phyloP scores from a whole-genome alignment of 2,888 invertebrate genomes.

The Gerosis bhagava region DNA sequence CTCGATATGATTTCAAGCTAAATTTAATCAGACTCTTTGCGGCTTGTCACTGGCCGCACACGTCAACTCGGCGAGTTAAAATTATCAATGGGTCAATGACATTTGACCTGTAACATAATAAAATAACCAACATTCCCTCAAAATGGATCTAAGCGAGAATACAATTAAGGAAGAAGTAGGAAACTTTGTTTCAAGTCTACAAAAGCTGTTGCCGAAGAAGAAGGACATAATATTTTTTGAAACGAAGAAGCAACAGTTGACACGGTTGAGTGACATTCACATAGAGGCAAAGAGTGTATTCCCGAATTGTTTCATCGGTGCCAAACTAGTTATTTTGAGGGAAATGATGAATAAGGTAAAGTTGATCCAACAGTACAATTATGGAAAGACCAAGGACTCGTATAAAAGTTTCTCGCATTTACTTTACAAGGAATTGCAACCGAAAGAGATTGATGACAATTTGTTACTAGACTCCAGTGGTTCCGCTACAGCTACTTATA shows the following conservation, averaged over 20 bases:
- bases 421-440: conserved; percentile 65
- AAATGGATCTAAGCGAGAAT: conserved; percentile 71
- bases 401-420: conserved; percentile 60
- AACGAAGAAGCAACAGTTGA: conserved; percentile 47
- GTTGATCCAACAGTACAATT: conserved; percentile 68
- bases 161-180: conserved; percentile 65
- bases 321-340: conserved; percentile 58
- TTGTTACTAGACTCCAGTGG: conserved; percentile 62
- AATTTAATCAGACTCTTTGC: conserved; percentile 55
- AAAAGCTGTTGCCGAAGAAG: conserved; percentile 65
- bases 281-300: conserved; percentile 68
- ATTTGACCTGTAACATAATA: conserved; percentile 56
- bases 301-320: conserved; percentile 69
- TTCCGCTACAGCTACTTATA: conserved; percentile 67
- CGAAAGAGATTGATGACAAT: conserved; percentile 54
- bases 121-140: conserved; percentile 37
- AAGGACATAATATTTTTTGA: conserved; percentile 56
- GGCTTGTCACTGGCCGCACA: conserved; percentile 59
- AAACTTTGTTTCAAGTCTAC: conserved; percentile 59
- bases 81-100: conserved; percentile 73
- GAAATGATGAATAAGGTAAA: conserved; percentile 66
- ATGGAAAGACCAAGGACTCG: conserved; percentile 59
- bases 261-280: conserved; percentile 62
- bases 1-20: conserved; percentile 28
- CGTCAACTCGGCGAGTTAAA: conserved; percentile 53